Conservation (phyloP, 2,888 invertebrate species). For the Mythimna pallens region DNA sequence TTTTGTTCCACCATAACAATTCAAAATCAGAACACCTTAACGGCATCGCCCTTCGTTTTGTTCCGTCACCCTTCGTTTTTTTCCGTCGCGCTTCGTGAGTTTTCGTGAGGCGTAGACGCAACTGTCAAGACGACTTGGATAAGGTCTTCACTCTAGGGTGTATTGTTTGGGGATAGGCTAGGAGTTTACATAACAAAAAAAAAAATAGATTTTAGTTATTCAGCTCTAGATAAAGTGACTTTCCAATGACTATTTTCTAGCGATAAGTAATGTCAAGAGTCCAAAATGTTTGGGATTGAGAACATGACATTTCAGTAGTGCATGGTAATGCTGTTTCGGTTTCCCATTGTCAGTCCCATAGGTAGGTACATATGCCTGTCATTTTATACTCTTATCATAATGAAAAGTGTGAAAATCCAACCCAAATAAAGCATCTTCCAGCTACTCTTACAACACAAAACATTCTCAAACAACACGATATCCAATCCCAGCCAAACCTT, state of each 20-base stretch:
- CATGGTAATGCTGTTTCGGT: not conserved
- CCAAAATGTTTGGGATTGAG: not conserved
- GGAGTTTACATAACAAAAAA: conserved; percentile 5
- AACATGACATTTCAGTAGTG: too few relatives aligned
- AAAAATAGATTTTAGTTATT: not conserved
- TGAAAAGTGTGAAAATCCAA: conserved; percentile 2
- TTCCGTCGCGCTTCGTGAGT: conserved; percentile 32
- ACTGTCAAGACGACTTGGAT: conserved; percentile 55
- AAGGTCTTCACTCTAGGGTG: conserved; percentile 37
- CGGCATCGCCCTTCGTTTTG: conserved; percentile 29
- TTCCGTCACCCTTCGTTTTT: conserved; percentile 42
- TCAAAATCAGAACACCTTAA: conserved; percentile 21
- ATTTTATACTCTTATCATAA: not conserved
- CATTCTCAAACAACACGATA: conserved; percentile 45
- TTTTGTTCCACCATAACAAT: conserved; percentile 8
- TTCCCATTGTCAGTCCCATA: not conserved
- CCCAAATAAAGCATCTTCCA: conserved; percentile 21
- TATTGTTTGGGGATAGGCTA: conserved; percentile 41
- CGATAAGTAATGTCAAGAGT: not conserved
- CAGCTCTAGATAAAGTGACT: not conserved
- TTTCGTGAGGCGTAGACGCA: conserved; percentile 53
- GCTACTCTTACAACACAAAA: conserved; percentile 26
- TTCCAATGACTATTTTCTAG: not conserved
- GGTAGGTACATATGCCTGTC: not conserved
- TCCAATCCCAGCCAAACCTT: conserved; percentile 57